phyloP scores from a whole-genome alignment of 2,888 invertebrate species.

The Nomada ruficornis region DNA sequence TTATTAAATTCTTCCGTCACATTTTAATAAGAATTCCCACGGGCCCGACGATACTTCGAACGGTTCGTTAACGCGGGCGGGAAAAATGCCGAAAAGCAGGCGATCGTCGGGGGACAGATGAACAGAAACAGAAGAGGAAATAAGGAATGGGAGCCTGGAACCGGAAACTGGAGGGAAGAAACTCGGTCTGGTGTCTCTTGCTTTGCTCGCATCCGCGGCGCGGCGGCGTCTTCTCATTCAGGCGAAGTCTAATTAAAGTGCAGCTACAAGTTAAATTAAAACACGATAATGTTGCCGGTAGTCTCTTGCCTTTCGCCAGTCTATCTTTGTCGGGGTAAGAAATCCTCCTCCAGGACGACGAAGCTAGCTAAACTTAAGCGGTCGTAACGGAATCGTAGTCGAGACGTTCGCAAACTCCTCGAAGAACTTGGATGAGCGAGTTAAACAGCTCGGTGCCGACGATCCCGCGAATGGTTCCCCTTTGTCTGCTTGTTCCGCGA shows the following conservation, averaged over 20 bases:
- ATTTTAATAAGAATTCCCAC: no score
- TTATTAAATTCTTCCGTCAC: no score
- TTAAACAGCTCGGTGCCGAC: conserved; percentile 60
- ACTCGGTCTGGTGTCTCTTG: conserved; percentile 49
- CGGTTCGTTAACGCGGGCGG: neutral
- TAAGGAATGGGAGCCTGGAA: conserved; percentile 2
- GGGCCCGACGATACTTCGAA: no score
- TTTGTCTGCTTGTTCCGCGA: conserved; percentile 44
- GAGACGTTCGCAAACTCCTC: conserved; percentile 63
- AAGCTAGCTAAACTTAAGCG: conserved; percentile 56
- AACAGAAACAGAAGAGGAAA: conserved; percentile 22
- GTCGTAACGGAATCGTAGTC: conserved; percentile 57
- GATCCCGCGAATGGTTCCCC: conserved; percentile 37
- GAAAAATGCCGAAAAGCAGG: conserved; percentile 1
- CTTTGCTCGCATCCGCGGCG: conserved; percentile 73
- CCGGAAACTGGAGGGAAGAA: conserved; percentile 52
- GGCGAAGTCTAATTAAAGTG: conserved; percentile 83
- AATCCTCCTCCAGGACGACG: conserved; percentile 5
- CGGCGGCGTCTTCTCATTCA: conserved; percentile 73
- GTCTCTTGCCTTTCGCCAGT: conserved; percentile 39
- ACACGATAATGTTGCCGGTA: conserved; percentile 82
- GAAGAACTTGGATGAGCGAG: conserved; percentile 60
- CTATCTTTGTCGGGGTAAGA: conserved; percentile 34
- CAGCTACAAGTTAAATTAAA: conserved; percentile 84
- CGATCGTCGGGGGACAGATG: conserved; percentile 2